Base-by-base conservation (phyloP, 2,113 vertebrate genomes). In the Campylomormyrus numenius region DNA sequence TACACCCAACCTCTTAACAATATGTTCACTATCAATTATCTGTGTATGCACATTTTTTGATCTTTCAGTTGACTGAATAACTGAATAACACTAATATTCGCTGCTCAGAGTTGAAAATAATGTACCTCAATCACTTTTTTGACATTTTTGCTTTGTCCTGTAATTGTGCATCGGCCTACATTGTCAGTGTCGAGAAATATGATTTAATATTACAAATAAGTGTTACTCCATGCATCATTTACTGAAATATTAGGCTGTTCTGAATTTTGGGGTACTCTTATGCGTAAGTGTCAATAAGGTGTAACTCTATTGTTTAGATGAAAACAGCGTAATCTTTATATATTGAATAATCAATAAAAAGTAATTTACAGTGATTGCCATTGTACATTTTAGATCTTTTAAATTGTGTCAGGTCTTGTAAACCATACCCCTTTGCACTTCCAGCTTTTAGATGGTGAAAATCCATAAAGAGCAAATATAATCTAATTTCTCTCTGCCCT, bases 381-480 rank as follows among this genome's bases (percentile, higher is more conserved):
- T 48, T 88, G 90, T 94, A 93, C 90, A 93, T 95, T 93, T 90
- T 48, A 86, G 93, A 92, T 93, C 90, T 87, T 91, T 91, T 88
- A 94, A 94, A 94, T 90, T 94, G 92, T 94, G 93, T 92, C 77
- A 88, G 93, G 92, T 91, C 93, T 94, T 94, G 94, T 94, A 94
- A 94, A 93, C 91, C 88, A 90, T 91, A 77, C 86, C 89, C 87
- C 90, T 93, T 91, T 92, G 90, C 93, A 93, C 93, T 91, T 31
- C 85, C 88, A 92, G 92, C 93, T 92, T 94, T 93, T 92, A 93
- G 91, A 89, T 92, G 93, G 91, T 85, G 53, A 94, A 95, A 95
- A 95, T 96, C 95, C 91, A 96, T 95, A 96, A 92, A 91, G 91
- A 91, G 94, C 94, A 94, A 95, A 95, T 95, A 95, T 94, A 95